phyloP scores from a whole-genome alignment of 2,113 vertebrate genomes.

The Dicaeum eximium region DNA sequence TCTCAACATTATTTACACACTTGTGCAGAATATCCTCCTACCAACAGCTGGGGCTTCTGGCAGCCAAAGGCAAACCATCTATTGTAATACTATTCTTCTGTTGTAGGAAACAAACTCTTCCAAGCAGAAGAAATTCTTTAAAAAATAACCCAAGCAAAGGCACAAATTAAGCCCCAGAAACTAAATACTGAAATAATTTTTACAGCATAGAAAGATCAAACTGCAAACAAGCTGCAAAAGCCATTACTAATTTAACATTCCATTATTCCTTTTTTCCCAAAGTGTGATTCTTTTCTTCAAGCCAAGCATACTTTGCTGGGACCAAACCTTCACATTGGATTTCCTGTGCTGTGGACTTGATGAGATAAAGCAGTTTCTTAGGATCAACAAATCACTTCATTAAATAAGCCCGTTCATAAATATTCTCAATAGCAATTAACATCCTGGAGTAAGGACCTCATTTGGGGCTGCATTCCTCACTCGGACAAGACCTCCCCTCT shows the following conservation, averaged over 20 bases:
- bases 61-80: slow-evolving; percentile 16
- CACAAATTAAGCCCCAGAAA: slow-evolving; percentile 36
- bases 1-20: not conserved
- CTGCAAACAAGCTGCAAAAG: slow-evolving; percentile 46
- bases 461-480: not conserved
- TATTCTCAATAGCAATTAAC: slow-evolving; percentile 18
- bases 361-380: slow-evolving; percentile 51
- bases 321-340: slow-evolving; percentile 48
- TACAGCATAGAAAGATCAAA: slow-evolving; percentile 30
- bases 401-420: not conserved
- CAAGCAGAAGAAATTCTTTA: slow-evolving; percentile 9
- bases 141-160: slow-evolving; percentile 1
- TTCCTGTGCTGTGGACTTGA: slow-evolving; percentile 38
- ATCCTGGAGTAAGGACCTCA: not conserved
- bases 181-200: slow-evolving; percentile 46
- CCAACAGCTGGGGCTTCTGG: slow-evolving; percentile 16
- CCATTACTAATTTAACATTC: slow-evolving; percentile 47
- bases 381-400: slow-evolving; percentile 49
- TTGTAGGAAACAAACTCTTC: slow-evolving; percentile 27
- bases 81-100: slow-evolving; percentile 20
- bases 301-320: slow-evolving; percentile 32
- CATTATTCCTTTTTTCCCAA: not conserved
- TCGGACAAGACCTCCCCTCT: not conserved
- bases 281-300: slow-evolving; percentile 35
- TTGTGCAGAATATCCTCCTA: not conserved